Base-by-base conservation (phyloP, 2,888 invertebrate species). In the Ditylenchus weischeri region DNA sequence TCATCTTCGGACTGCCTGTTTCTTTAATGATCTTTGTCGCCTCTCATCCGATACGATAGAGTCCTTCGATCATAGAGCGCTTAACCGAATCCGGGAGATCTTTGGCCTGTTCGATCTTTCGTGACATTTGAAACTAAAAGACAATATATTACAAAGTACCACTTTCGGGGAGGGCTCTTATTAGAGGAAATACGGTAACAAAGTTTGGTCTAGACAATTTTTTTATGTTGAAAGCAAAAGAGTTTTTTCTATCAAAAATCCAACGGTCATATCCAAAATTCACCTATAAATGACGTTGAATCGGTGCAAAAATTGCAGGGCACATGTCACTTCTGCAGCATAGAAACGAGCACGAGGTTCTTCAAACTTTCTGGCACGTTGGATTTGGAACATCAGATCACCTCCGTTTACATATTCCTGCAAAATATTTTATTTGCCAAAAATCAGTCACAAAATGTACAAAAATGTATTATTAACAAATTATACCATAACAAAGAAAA, bases 291-390 rank as follows among this genome's bases (percentile, higher is more conserved):
- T 91, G 76, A 98, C 95, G 76, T 95, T 94, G 87, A 96, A 90
- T 81, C 89, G 88, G 86, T 98, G 98, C 78, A 98, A 88, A 87
- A 96, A 98, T 87, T 93, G 93, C 78, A 98, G 87, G 65, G 96
- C 98, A 79, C 95, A 88, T 65, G 95, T 95, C 68, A 98, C 96
- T 86, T 98, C 96, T 49, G 96, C 96, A 57, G 96, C 94, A 86
- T 98, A 98, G 86, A 98, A 93, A 54, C 91, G 88, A 21, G 95
- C 95, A 60, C 87, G 87, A 0, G 91, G 90, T 85, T 96, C 95
- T 85, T 96, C 95, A 86, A 98, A 98, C 86, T 95, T 95, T 72
- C 95, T 88, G 71, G 95, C 93, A 83, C 92, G 89, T 86, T 98
- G 96, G 79, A 98, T 98, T 89, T 98, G 96, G 83, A 95, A 78